A percentile compares a stretch with the other conserved stretches of the same genome.
Evolutionary conservation across 2,797 vertebrate species (phyloP).

Genomic region (Cephalopachus bancanus): DNA sequence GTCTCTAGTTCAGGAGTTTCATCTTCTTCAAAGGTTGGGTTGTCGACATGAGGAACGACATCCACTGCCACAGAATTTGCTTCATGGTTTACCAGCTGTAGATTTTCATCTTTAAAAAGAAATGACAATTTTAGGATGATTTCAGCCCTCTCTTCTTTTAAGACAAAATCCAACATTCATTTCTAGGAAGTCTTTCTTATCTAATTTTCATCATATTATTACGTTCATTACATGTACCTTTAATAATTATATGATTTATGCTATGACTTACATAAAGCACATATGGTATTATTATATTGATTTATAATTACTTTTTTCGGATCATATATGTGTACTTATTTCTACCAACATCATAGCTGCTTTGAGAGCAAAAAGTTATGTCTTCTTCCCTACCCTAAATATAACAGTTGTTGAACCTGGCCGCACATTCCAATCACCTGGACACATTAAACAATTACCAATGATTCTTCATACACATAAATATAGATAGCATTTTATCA

Average conservation of each 20-base stretch:
- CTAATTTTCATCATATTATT: slow-evolving; percentile 45
- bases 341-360: slow-evolving; percentile 44
- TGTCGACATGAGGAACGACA: slow-evolving; percentile 91
- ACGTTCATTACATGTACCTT: slow-evolving; percentile 10
- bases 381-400: slow-evolving; percentile 30
- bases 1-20: slow-evolving; percentile 81
- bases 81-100: slow-evolving; percentile 86
- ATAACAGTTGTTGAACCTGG: slow-evolving; percentile 52
- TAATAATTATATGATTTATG: slow-evolving; percentile 37
- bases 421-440: slow-evolving; percentile 33
- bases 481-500: neutral
- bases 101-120: slow-evolving; percentile 87
- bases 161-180: slow-evolving; percentile 60
- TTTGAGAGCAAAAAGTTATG: slow-evolving; percentile 37
- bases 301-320: slow-evolving; percentile 51
- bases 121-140: slow-evolving; percentile 55
- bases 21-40: slow-evolving; percentile 92
- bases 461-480: neutral
- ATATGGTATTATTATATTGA: slow-evolving; percentile 59
- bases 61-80: slow-evolving; percentile 84
- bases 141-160: slow-evolving; percentile 13
- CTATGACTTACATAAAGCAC: slow-evolving; percentile 46
- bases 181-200: slow-evolving; percentile 26
- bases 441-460: slow-evolving; percentile 34
- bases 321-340: slow-evolving; percentile 30